Evolutionary conservation across 2,113 vertebrate species (phyloP).

Genomic region (Columbina picui): DNA sequence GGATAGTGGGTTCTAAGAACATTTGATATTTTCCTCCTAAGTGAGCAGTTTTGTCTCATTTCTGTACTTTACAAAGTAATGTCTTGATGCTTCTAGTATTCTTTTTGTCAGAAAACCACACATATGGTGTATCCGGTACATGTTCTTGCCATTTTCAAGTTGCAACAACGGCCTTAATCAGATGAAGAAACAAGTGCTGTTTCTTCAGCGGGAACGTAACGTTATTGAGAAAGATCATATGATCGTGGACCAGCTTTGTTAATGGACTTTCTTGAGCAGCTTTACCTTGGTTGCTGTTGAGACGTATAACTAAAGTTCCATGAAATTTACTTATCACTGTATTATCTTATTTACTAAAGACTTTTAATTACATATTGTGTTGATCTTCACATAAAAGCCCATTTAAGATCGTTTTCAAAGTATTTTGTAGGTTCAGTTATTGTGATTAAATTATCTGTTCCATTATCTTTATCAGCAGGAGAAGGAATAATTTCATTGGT

Average conservation of each 20-base stretch:
- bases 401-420: constrained; percentile 2
- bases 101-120: not conserved
- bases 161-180: not conserved
- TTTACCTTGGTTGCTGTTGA: not conserved
- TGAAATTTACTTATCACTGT: not conserved
- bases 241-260: not conserved
- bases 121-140: not conserved
- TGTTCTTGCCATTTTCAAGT: not conserved
- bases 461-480: constrained; percentile 3
- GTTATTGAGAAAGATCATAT: not conserved
- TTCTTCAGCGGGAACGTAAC: not conserved
- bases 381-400: not conserved
- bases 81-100: not conserved
- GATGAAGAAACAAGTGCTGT: not conserved
- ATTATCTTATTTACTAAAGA: not conserved
- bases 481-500: not conserved
- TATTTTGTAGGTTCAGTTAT: not conserved
- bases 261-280: not conserved
- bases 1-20: not conserved
- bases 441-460: not conserved
- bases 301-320: not conserved
- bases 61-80: not conserved
- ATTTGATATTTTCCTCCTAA: not conserved
- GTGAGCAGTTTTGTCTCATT: not conserved
- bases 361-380: not conserved